These are phyloP conservation scores for Cebidichthys violaceus DNA, from an alignment of 2,113 vertebrate genomes.

Conservation along the genomic window DNA sequence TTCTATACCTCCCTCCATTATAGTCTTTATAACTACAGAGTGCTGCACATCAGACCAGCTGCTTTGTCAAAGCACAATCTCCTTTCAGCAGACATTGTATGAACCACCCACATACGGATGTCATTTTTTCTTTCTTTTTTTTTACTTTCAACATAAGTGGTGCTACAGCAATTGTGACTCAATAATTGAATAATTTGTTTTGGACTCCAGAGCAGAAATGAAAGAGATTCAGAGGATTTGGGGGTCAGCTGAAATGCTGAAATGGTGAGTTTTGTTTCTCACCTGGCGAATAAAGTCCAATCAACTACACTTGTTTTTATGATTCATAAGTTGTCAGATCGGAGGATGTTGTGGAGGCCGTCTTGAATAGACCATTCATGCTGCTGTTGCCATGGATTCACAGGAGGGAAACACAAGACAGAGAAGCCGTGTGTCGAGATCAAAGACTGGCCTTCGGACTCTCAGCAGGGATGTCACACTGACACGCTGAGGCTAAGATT, in stretches of 20 bases:
- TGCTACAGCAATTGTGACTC: neutral
- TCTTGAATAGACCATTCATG: conserved; percentile 43
- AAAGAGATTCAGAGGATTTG: neutral
- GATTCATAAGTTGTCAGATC: conserved; percentile 19
- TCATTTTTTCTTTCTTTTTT: neutral
- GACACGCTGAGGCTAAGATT: neutral
- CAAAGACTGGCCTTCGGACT: conserved; percentile 32
- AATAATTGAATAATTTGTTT: neutral
- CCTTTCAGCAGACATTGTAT: neutral
- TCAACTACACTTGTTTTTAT: neutral
- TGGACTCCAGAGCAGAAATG: neutral
- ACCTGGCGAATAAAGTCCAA: neutral
- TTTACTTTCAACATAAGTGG: neutral
- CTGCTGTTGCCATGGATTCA: conserved; percentile 55
- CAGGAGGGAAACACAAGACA: conserved; percentile 27
- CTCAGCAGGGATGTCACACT: conserved; percentile 22
- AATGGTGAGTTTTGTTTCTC: neutral
- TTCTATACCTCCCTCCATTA: neutral
- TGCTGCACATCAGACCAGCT: too few relatives aligned
- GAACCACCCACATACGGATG: neutral
- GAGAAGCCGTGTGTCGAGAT: conserved; percentile 31
- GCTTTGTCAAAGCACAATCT: neutral
- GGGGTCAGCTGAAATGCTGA: neutral
- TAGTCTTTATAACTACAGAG: neutral
- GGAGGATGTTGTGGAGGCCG: conserved; percentile 9